phyloP scores from a whole-genome alignment of 1,140 invertebrate genomes.

The Drosophila burlai region DNA sequence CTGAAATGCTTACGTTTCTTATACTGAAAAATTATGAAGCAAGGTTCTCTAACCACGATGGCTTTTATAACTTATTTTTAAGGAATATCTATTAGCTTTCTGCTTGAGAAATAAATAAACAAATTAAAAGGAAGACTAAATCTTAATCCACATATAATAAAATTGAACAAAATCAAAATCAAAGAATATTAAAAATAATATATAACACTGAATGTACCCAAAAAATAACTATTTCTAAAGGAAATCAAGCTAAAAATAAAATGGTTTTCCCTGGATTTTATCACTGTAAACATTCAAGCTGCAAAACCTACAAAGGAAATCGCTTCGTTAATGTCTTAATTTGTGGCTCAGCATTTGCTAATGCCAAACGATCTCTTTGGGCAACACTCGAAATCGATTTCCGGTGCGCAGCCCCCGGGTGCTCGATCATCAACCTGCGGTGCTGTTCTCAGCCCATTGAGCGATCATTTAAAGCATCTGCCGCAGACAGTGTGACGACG shows the following conservation, averaged over 20 bases:
- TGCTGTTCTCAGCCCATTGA: constrained; percentile 18
- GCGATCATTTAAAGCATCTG: constrained; percentile 54
- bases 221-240: neutral
- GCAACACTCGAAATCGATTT: constrained; percentile 57
- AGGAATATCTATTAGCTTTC: neutral
- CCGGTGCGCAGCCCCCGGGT: constrained; percentile 59
- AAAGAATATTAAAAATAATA: neutral
- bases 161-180: neutral
- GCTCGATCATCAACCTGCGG: constrained; percentile 54
- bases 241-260: neutral
- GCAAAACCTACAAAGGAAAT: neutral
- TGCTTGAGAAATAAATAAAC: neutral
- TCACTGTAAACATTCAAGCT: neutral
- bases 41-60: neutral
- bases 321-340: constrained; percentile 22
- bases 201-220: neutral
- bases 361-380: constrained; percentile 66
- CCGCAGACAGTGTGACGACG: constrained; percentile 79
- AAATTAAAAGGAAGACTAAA: neutral
- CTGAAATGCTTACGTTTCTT: neutral
- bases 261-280: neutral
- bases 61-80: neutral
- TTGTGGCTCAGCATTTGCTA: constrained; percentile 42
- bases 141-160: neutral
- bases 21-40: neutral